A percentile compares a stretch with the other conserved stretches of the same genome.
phyloP scores from a whole-genome alignment of 2,888 invertebrate species.

The Penaeus monodon region DNA sequence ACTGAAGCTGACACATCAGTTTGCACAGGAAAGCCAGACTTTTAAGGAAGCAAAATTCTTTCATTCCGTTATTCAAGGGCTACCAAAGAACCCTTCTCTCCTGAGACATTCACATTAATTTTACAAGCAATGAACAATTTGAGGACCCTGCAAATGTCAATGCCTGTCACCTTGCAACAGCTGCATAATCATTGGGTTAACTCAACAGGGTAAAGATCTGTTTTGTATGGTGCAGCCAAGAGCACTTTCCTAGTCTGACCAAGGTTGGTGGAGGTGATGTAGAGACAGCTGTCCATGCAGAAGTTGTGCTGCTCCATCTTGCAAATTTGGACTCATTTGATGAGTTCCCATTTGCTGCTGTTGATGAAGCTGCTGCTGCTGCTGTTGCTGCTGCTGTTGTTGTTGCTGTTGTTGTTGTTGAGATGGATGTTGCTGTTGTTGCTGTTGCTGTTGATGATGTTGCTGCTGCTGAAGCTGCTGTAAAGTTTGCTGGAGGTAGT shows the following conservation, averaged over 20 bases:
- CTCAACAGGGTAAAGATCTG: constrained; percentile 18
- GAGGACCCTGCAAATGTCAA: no score
- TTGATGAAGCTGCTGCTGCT: constrained; percentile 55
- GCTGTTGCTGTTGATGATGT: constrained; percentile 59
- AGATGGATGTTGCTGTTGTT: constrained; percentile 29
- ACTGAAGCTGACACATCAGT: constrained; percentile 30
- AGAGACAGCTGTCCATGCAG: constrained; percentile 63
- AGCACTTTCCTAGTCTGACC: constrained; percentile 62
- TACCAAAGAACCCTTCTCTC: no score
- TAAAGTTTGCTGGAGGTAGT: constrained; percentile 63
- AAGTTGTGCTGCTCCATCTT: constrained; percentile 59
- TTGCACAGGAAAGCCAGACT: constrained; percentile 43
- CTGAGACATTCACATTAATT: no score
- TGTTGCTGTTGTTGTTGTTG: constrained; percentile 44
- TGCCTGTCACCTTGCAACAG: constrained; percentile 18
- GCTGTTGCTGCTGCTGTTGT: constrained; percentile 49
- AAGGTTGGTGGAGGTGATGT: constrained; percentile 65
- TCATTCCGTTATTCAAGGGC: constrained; percentile 13
- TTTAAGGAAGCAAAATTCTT: constrained; percentile 27
- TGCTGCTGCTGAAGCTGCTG: constrained; percentile 63
- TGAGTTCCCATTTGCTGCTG: constrained; percentile 59
- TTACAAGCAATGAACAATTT: no score
- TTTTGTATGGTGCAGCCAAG: constrained; percentile 20
- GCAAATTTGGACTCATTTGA: constrained; percentile 51
- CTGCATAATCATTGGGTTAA: constrained; percentile 28